Percentiles rank a stretch among this genome's conserved stretches.
These are phyloP conservation scores for Lagopus muta DNA, from an alignment of 2,113 vertebrate genomes.

Conservation along the genomic window DNA sequence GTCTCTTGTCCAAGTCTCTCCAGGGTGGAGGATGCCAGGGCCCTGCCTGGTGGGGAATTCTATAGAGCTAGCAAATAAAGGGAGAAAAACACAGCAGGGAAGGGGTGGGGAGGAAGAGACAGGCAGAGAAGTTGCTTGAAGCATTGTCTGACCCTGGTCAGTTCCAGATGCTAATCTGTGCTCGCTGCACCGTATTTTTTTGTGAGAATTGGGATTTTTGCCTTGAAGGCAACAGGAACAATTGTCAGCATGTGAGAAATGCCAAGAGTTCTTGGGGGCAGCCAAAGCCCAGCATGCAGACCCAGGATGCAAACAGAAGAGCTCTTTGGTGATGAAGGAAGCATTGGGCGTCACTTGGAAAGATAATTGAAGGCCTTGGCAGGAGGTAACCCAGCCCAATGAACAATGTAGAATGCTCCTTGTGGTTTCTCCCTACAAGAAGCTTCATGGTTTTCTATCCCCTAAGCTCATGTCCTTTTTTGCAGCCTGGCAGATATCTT, in stretches of 20 bases:
- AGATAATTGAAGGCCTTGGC: background rate
- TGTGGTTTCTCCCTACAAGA: background rate
- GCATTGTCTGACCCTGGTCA: constrained; percentile 47
- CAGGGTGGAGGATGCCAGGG: background rate
- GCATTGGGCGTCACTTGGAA: background rate
- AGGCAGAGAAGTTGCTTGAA: background rate
- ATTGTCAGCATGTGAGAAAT: constrained; percentile 25
- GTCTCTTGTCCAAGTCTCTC: constrained; percentile 13
- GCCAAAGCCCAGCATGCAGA: constrained; percentile 42
- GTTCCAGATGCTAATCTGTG: constrained; percentile 60
- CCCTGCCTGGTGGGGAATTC: background rate
- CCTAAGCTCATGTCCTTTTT: background rate
- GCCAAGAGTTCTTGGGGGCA: background rate
- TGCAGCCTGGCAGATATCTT: background rate
- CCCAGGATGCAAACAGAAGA: background rate
- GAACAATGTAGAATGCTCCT: constrained; percentile 7
- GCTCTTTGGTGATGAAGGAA: constrained; percentile 40
- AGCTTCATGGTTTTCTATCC: background rate
- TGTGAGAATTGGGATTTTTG: constrained; percentile 43
- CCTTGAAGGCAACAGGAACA: constrained; percentile 43
- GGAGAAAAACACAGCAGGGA: background rate
- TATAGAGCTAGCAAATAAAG: constrained; percentile 29
- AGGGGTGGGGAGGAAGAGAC: constrained; percentile 19
- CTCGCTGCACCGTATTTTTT: constrained; percentile 36
- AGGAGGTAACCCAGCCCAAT: constrained; percentile 19